phyloP scores from a whole-genome alignment of 2,113 vertebrate genomes.

The Tragelaphus scriptus region DNA sequence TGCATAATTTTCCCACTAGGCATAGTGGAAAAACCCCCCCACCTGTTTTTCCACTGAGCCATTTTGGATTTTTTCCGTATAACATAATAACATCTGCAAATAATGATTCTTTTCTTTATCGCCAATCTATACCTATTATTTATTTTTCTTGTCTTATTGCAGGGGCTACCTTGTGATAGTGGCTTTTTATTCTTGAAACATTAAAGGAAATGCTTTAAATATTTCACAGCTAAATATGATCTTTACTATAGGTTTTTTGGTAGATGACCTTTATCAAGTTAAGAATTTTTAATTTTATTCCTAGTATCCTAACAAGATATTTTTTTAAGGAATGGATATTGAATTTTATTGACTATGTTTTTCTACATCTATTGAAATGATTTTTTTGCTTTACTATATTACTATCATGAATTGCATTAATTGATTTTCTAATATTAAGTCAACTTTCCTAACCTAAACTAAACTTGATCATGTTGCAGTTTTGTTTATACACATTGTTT shows the following conservation, averaged over 20 bases:
- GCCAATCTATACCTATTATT: neutral
- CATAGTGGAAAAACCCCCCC: neutral
- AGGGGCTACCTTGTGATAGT: neutral
- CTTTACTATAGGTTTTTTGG: neutral
- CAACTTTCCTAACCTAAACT: neutral
- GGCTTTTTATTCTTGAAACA: neutral
- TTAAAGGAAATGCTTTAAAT: slow-evolving; percentile 15
- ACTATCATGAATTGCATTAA: neutral
- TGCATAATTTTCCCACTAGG: neutral
- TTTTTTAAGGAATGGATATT: neutral
- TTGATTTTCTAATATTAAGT: neutral
- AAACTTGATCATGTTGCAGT: neutral
- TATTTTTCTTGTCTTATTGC: slow-evolving; percentile 33
- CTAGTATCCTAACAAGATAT: neutral
- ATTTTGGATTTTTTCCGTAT: neutral
- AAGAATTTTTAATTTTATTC: slow-evolving; percentile 19
- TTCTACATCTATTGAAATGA: neutral
- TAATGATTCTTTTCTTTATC: neutral
- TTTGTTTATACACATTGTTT: neutral
- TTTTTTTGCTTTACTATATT: neutral
- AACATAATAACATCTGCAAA: neutral
- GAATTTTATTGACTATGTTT: neutral
- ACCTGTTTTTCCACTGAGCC: neutral
- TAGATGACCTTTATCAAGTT: neutral
- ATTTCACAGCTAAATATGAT: neutral